These are phyloP conservation scores for Leucophenga montana DNA, from an alignment of 2,888 invertebrate genomes.

Conservation along the genomic window DNA sequence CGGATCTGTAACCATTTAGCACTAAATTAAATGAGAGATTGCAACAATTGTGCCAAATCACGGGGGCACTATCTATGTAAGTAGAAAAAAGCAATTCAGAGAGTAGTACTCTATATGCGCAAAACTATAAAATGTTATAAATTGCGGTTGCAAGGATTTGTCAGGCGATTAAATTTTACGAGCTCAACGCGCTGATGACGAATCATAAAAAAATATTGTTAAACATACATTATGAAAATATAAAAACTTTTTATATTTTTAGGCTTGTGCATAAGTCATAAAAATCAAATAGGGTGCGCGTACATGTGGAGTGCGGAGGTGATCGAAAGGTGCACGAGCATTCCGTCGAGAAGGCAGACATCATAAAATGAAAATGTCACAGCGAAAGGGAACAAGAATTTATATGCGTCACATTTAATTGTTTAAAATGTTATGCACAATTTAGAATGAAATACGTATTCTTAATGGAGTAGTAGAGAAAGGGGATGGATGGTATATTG, in stretches of 20 bases:
- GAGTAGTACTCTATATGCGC: neutral
- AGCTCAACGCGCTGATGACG: conserved; percentile 36
- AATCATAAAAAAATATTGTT: conserved; percentile 50
- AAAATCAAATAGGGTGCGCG: neutral
- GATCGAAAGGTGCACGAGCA: conserved; percentile 15
- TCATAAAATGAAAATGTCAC: conserved; percentile 39
- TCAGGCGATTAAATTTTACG: conserved; percentile 47
- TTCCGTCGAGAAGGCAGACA: conserved; percentile 31
- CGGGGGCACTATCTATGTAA: no score
- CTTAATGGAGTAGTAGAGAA: conserved; percentile 43
- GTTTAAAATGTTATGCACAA: conserved; percentile 62
- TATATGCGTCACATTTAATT: conserved; percentile 51
- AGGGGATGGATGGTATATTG: neutral
- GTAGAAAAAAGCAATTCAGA: conserved; percentile 27
- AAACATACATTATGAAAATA: neutral
- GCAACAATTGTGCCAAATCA: conserved; percentile 48
- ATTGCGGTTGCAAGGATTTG: conserved; percentile 49
- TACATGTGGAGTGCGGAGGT: neutral
- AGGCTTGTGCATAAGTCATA: neutral
- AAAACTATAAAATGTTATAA: neutral
- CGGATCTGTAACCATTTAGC: conserved; percentile 47
- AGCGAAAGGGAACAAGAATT: conserved; percentile 40
- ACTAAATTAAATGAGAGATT: conserved; percentile 32
- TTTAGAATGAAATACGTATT: conserved; percentile 64
- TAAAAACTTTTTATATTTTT: neutral